Conservation (phyloP, 2,113 vertebrate species). For the Scophthalmus maximus region DNA sequence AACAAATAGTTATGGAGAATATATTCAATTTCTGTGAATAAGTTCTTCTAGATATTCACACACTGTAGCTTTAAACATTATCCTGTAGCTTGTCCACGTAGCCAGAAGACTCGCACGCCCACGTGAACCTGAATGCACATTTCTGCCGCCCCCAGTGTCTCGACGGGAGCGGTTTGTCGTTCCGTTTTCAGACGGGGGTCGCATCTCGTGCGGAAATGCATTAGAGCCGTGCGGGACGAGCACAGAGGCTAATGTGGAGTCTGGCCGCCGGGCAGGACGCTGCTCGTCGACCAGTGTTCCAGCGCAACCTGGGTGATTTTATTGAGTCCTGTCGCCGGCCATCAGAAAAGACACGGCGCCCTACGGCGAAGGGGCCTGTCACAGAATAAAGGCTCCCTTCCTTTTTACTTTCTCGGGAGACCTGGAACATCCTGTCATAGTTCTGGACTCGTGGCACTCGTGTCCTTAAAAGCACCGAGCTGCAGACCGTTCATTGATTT, state of each 20-base stretch:
- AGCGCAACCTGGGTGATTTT: slow-evolving; percentile 48
- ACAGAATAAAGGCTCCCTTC: slow-evolving; percentile 53
- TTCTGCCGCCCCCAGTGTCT: neutral
- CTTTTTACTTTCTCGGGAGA: slow-evolving; percentile 18
- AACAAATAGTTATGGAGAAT: too few species aligned
- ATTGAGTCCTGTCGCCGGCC: slow-evolving; percentile 63
- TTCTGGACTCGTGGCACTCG: slow-evolving; percentile 25
- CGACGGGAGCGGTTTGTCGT: slow-evolving; percentile 27
- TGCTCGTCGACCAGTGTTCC: slow-evolving; percentile 53
- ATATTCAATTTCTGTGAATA: too few species aligned
- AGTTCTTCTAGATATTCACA: too few species aligned
- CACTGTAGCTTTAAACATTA: neutral
- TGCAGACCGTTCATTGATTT: slow-evolving; percentile 3
- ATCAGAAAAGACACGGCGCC: slow-evolving; percentile 46
- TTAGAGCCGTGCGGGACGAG: slow-evolving; percentile 71
- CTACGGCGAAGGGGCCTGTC: slow-evolving; percentile 34
- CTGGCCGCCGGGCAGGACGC: slow-evolving; percentile 53
- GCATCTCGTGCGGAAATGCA: slow-evolving; percentile 63
- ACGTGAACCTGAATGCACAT: slow-evolving; percentile 26
- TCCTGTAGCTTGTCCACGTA: slow-evolving; percentile 22
- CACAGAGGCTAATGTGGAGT: slow-evolving; percentile 62
- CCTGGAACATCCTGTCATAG: slow-evolving; percentile 30
- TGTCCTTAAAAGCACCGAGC: slow-evolving; percentile 26
- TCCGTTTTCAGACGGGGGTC: slow-evolving; percentile 42
- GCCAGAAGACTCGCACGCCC: slow-evolving; percentile 22